Percentiles rank a stretch among this genome's conserved stretches.
Conservation (phyloP, 2,113 vertebrate genomes). For the Podarcis muralis region DNA sequence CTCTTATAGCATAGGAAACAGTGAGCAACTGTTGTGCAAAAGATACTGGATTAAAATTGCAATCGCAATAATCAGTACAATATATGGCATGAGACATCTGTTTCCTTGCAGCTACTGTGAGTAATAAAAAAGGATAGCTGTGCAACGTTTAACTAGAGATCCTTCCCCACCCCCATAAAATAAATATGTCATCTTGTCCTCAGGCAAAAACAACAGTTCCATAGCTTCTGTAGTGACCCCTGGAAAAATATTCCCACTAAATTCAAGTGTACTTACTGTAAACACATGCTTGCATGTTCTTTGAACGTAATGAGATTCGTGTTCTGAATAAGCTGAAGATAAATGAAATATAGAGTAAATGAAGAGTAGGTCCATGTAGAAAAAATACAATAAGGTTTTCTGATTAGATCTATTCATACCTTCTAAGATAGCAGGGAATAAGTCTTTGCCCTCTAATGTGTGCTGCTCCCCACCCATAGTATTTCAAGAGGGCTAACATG, state of each 20-base stretch:
- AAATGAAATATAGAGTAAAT: not conserved
- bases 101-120: slow-evolving; percentile 33
- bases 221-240: not conserved
- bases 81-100: slow-evolving; percentile 13
- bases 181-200: not conserved
- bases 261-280: not conserved
- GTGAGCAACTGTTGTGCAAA: not conserved
- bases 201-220: not conserved
- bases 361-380: too few relatives aligned
- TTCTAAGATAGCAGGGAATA: too few relatives aligned
- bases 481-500: not conserved
- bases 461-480: too few relatives aligned
- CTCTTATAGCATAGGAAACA: slow-evolving; percentile 1
- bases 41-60: not conserved
- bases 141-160: slow-evolving; percentile 13
- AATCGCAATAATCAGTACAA: not conserved
- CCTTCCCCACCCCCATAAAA: slow-evolving; percentile 10
- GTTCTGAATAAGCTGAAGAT: not conserved
- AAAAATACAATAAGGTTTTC: not conserved
- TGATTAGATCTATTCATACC: too few relatives aligned
- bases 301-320: not conserved
- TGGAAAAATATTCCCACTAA: not conserved
- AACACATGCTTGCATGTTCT: not conserved
- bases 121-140: not conserved
- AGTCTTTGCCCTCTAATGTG: too few relatives aligned